These are phyloP conservation scores for Apolygus lucorum DNA, from an alignment of 1,140 invertebrate species.

Conservation along the genomic window DNA sequence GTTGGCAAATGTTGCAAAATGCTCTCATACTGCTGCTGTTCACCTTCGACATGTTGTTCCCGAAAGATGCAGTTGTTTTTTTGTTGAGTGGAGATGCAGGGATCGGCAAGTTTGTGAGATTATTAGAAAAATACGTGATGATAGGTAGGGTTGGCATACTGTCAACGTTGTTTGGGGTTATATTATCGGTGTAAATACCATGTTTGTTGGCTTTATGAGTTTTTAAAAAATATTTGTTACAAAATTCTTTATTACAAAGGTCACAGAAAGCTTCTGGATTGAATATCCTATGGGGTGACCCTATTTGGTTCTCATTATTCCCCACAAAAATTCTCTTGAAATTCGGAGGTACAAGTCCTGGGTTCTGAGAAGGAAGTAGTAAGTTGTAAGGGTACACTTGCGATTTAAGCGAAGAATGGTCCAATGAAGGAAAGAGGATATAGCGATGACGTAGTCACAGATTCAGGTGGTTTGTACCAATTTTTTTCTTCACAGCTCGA, in stretches of 20 bases:
- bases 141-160: slow-evolving; percentile 25
- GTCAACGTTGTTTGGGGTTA: slow-evolving; percentile 36
- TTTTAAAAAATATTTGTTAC: slow-evolving; percentile 99
- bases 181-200: slow-evolving; percentile 66
- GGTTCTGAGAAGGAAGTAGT: slow-evolving; percentile 21
- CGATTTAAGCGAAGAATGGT: slow-evolving; percentile 17
- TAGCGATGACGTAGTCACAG: neutral
- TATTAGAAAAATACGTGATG: slow-evolving; percentile 30
- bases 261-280: slow-evolving; percentile 94
- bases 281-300: slow-evolving; percentile 52
- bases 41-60: slow-evolving; percentile 12
- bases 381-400: slow-evolving; percentile 25
- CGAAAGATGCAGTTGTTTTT: neutral
- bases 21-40: slow-evolving; percentile 42
- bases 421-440: slow-evolving; percentile 11
- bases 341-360: slow-evolving; percentile 18
- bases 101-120: neutral
- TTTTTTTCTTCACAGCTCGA: slow-evolving; percentile 18
- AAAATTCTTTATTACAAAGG: slow-evolving; percentile 97
- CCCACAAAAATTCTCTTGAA: slow-evolving; percentile 27
- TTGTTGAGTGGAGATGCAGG: neutral
- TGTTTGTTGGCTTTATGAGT: slow-evolving; percentile 95
- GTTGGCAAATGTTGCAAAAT: slow-evolving; percentile 52
- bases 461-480: slow-evolving; percentile 25
- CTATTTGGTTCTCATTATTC: slow-evolving; percentile 26